Evolutionary conservation across 37 sponge, comb jelly and placozoan genomes (phyloP), one percentile per base, ranked within the genome.

Genomic region (Agelas oroides): DNA sequence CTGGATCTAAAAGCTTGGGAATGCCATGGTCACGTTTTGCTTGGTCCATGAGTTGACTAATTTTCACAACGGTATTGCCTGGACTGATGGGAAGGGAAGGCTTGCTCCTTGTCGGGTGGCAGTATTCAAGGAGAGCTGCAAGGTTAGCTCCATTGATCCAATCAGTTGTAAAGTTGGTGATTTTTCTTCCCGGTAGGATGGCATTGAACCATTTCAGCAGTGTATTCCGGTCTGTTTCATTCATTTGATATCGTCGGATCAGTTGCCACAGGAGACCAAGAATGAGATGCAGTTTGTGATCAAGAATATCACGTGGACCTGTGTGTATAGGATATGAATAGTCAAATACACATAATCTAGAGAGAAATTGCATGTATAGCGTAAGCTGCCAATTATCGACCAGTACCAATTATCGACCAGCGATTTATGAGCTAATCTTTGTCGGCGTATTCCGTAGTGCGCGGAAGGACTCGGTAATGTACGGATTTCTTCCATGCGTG

Each of bases 71-170:
- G 8, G 75, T 60, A 40, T 89, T 54, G 20, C 54, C 37, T 21
- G 81, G 81, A 27, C 37, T 36, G 5, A 92, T 75, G 16, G 86
- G 76, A 20, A 69, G 35, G 57, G 82, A 66, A 35, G 92, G 56
- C 23, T 84, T 87, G 53, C 76, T 72, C 54, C 76, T 71, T 19
- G 85, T 90, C 0, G 92, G 92, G 31, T 89, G 56, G 68, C 93
- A 71, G 63, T 57, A 67, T n/a, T 95, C 78, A 34, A 95, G 65
- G 32, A 95, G 82, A 14, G 90, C 80, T 30, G 77, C 64, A 21
- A 95, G 84, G 13, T 62, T n/a, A 0, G 30, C 27, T 16, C 96
- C 96, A 60, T 92, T 84, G 39, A 75, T 81, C 96, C 96, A 95
- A 53, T 83, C 74, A 34, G 81, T 91, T 64, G 76, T 95, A 88